Percentiles rank a stretch among this genome's conserved stretches.
phyloP scores from a whole-genome alignment of 2,797 vertebrate species.

The Sebastes baramenuke region DNA sequence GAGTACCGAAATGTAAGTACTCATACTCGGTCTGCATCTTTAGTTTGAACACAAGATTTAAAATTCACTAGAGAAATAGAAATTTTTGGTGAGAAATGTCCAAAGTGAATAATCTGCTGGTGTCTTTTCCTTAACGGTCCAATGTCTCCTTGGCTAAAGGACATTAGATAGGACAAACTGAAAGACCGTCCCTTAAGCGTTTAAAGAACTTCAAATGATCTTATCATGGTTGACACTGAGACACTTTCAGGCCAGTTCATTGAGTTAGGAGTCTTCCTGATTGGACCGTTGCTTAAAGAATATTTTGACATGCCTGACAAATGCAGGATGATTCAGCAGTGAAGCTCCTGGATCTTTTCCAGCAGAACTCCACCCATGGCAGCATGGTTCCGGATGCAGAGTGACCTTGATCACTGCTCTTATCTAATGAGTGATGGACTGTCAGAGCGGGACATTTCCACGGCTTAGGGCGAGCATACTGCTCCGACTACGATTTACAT shows the following conservation, averaged over 20 bases:
- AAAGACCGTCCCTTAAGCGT: background rate
- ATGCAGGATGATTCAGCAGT: background rate
- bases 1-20: too few relatives aligned
- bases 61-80: background rate
- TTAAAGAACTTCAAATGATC: background rate
- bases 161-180: background rate
- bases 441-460: conserved; percentile 26
- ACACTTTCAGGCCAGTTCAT: background rate
- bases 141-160: background rate
- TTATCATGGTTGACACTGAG: background rate
- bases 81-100: background rate
- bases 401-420: conserved; percentile 58
- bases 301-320: conserved; percentile 23
- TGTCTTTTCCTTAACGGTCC: background rate
- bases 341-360: conserved; percentile 29
- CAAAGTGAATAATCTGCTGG: background rate
- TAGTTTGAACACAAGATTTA: background rate
- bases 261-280: background rate
- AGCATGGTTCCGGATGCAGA: conserved; percentile 25
- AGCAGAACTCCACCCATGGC: conserved; percentile 34
- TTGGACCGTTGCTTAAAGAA: background rate
- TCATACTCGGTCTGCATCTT: too few relatives aligned
- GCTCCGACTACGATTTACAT: background rate
- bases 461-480: background rate
- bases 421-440: conserved; percentile 40